Evolutionary conservation across 2,888 invertebrate species (phyloP).

Genomic region (Brenthis hecate): DNA sequence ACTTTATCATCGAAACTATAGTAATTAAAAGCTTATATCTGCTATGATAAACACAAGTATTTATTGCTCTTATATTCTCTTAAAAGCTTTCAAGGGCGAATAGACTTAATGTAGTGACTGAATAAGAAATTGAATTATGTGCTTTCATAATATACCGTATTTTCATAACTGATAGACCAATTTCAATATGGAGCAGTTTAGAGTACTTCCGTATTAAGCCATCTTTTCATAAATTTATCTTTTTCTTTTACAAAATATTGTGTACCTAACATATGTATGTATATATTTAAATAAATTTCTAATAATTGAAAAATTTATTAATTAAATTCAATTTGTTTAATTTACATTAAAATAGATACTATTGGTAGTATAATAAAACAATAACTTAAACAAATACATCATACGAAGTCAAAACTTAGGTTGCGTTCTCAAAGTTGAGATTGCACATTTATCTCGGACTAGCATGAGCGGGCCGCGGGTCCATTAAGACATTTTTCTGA

Average conservation of each 20-base stretch:
- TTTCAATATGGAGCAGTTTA: background rate
- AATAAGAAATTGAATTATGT: too few species aligned
- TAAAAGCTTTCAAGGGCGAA: background rate
- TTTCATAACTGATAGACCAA: too few species aligned
- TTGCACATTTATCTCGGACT: slow-evolving; percentile 80
- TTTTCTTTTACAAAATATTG: too few species aligned
- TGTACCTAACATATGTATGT: too few species aligned
- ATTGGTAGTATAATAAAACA: slow-evolving; percentile 39
- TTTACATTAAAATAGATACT: too few species aligned
- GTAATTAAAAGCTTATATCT: slow-evolving; percentile 61
- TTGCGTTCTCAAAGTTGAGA: slow-evolving; percentile 78
- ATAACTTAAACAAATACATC: slow-evolving; percentile 65
- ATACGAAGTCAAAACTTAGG: slow-evolving; percentile 75
- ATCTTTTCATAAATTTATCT: too few species aligned
- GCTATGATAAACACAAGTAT: background rate
- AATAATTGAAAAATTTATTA: too few species aligned
- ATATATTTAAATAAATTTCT: too few species aligned
- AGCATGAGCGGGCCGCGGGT: slow-evolving; percentile 75
- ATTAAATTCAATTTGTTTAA: too few species aligned
- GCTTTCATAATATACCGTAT: too few species aligned
- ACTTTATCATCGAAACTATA: slow-evolving; percentile 71
- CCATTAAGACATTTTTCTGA: slow-evolving; percentile 82
- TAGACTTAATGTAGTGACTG: too few species aligned
- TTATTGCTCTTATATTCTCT: too few species aligned
- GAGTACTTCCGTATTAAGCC: background rate